Conservation (phyloP, 2,888 invertebrate genomes). For the Unio delphinus region DNA sequence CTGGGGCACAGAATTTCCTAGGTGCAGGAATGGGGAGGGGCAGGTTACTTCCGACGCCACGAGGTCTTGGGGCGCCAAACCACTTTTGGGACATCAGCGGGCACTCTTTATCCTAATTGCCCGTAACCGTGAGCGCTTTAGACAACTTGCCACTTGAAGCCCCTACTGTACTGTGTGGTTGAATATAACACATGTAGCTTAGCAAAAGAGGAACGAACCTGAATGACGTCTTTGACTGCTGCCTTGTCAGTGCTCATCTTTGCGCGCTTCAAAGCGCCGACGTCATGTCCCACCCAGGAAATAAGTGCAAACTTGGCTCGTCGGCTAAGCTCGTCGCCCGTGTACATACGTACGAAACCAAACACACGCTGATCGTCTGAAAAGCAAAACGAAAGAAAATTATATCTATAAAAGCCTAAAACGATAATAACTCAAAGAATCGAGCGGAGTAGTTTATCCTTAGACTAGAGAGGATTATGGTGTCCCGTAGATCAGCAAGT, state of each 20-base stretch:
- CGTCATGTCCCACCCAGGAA: slow-evolving; percentile 84
- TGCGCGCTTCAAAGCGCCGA: slow-evolving; percentile 84
- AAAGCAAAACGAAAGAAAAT: slow-evolving; percentile 15
- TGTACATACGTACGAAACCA: slow-evolving; percentile 78
- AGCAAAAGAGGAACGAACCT: slow-evolving; percentile 72
- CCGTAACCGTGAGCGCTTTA: too few species aligned
- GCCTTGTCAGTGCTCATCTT: slow-evolving; percentile 88
- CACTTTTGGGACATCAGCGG: too few species aligned
- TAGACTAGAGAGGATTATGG: background rate
- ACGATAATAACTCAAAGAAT: slow-evolving; percentile 3
- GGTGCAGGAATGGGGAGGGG: too few species aligned
- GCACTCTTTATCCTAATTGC: too few species aligned
- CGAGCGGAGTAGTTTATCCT: slow-evolving; percentile 1
- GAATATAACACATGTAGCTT: too few species aligned
- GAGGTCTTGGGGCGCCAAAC: too few species aligned
- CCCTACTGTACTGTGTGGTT: background rate
- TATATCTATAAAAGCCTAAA: background rate
- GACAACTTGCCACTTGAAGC: too few species aligned
- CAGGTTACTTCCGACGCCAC: too few species aligned
- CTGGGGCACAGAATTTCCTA: too few species aligned
- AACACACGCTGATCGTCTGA: slow-evolving; percentile 82
- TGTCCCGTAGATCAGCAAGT: background rate
- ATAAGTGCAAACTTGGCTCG: slow-evolving; percentile 85
- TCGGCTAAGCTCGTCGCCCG: slow-evolving; percentile 88
- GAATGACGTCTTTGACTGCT: slow-evolving; percentile 82